phyloP scores from a whole-genome alignment of 2,888 invertebrate species.

The Eledone cirrhosa region DNA sequence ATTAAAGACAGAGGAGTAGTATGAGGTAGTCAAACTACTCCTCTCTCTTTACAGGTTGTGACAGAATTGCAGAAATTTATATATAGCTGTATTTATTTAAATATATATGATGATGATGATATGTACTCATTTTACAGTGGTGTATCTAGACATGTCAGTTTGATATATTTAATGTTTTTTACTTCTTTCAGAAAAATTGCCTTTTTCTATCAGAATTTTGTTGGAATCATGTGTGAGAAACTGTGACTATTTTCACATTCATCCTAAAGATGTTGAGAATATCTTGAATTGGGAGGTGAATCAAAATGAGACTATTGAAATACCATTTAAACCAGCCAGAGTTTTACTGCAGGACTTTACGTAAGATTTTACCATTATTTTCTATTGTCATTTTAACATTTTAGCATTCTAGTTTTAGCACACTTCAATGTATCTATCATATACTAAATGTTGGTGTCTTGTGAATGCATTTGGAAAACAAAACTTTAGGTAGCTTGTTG shows the following conservation, averaged over 20 bases:
- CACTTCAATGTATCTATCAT: no score
- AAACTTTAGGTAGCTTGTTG: no score
- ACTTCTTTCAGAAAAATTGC: conserved; percentile 71
- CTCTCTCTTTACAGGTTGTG: no score
- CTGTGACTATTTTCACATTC: conserved; percentile 93
- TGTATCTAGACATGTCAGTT: no score
- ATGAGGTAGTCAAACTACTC: no score
- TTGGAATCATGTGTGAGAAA: conserved; percentile 95
- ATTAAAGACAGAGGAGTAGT: no score
- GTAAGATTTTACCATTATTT: conserved; percentile 68
- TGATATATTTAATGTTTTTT: background rate
- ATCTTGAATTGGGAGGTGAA: conserved; percentile 88
- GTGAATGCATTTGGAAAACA: no score
- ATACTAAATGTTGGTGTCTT: no score
- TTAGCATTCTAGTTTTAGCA: background rate
- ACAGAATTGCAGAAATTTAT: no score
- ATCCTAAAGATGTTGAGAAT: conserved; percentile 80
- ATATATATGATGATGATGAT: no score
- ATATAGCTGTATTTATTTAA: no score
- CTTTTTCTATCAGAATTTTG: conserved; percentile 89
- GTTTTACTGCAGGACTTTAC: conserved; percentile 86
- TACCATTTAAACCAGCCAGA: conserved; percentile 94
- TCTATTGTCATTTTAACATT: background rate
- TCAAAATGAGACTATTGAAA: conserved; percentile 81
- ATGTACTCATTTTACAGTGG: no score